Conservation (phyloP, 2,113 vertebrate genomes). For the Labrus mixtus region DNA sequence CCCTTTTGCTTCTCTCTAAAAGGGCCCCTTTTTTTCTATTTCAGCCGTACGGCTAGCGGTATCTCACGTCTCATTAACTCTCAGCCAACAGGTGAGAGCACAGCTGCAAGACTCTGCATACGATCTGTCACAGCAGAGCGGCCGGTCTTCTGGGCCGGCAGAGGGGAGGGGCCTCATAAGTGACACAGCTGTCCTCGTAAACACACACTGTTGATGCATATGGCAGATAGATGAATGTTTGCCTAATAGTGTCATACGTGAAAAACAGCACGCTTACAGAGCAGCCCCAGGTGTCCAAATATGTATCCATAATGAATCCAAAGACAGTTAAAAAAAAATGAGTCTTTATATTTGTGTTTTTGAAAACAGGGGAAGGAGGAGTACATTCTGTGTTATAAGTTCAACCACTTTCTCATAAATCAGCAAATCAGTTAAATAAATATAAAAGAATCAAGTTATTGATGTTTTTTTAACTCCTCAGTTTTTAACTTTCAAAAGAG, state of each 20-base stretch:
- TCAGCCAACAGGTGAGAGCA: constrained; percentile 75
- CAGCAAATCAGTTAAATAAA: too few species aligned
- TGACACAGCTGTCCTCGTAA: constrained; percentile 70
- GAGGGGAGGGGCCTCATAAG: constrained; percentile 34
- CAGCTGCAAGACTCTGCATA: constrained; percentile 73
- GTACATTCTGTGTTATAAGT: too few species aligned
- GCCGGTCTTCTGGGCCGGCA: not conserved
- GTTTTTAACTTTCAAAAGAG: too few species aligned
- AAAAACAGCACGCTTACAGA: not conserved
- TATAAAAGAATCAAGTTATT: too few species aligned
- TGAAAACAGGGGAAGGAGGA: too few species aligned
- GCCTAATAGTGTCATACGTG: not conserved
- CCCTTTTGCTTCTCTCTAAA: constrained; percentile 12
- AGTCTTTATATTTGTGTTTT: too few species aligned
- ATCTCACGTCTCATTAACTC: constrained; percentile 71
- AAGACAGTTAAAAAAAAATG: not conserved
- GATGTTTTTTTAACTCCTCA: too few species aligned
- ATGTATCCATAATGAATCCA: not conserved
- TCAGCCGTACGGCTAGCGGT: constrained; percentile 38
- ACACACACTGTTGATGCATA: constrained; percentile 22
- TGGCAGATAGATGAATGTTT: not conserved
- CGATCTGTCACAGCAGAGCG: constrained; percentile 71
- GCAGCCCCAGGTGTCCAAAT: not conserved
- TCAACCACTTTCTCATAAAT: too few species aligned
- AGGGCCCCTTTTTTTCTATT: constrained; percentile 24